These are phyloP conservation scores for Tympanoctomys barrerae DNA, from an alignment of 2,797 vertebrate genomes.

Conservation along the genomic window DNA sequence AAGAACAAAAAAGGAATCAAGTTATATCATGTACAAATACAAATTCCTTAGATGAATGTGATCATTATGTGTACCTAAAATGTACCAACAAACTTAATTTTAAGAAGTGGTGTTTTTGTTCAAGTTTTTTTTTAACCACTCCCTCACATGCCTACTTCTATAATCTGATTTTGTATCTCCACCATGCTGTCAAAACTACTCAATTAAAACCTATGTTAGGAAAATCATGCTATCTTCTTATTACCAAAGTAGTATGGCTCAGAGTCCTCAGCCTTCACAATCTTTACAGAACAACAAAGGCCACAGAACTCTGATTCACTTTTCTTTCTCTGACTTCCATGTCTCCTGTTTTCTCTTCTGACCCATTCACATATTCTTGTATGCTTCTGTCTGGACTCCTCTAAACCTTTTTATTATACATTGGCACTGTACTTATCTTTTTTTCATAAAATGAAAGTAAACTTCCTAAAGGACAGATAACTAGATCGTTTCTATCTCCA, in stretches of 20 bases:
- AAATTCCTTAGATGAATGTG: not conserved
- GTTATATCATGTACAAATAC: not conserved
- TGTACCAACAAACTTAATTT: no score
- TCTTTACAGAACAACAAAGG: constrained; percentile 1
- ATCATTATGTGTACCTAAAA: not conserved
- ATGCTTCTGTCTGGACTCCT: not conserved
- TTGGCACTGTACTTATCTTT: not conserved
- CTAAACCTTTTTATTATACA: constrained; percentile 40
- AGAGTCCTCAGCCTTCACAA: not conserved
- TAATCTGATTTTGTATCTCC: not conserved
- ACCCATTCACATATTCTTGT: not conserved
- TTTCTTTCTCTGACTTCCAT: not conserved
- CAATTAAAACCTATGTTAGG: not conserved
- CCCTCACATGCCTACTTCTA: not conserved
- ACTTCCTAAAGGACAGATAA: constrained; percentile 2
- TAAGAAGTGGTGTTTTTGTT: not conserved
- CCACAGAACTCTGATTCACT: not conserved
- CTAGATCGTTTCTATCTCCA: not conserved
- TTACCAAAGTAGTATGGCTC: not conserved
- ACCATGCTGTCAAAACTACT: constrained; percentile 39
- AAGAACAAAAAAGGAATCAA: not conserved
- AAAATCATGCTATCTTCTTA: not conserved
- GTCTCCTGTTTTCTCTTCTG: not conserved
- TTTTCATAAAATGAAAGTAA: constrained; percentile 20
- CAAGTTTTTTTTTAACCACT: not conserved